phyloP scores from a whole-genome alignment of 37 sponge, comb jelly and placozoan species.

The Oscarella lobularis region DNA sequence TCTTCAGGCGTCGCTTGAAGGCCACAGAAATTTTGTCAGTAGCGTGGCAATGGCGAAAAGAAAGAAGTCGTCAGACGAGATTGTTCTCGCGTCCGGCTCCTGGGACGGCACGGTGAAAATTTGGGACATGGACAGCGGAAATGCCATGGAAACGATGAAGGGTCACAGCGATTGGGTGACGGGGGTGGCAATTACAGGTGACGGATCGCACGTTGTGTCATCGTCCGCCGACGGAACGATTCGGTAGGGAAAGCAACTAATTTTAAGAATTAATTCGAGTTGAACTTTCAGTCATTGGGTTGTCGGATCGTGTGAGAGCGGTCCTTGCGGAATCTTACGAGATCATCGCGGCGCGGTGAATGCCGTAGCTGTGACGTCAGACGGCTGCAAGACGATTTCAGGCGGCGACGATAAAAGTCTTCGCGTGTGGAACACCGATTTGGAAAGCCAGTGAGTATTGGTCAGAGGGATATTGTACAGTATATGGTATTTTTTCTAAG shows the following conservation, averaged over 20 bases:
- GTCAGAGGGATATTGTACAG: neutral
- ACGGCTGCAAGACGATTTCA: conserved; percentile 39
- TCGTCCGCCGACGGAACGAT: conserved; percentile 45
- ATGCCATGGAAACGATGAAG: conserved; percentile 44
- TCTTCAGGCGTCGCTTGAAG: conserved; percentile 44
- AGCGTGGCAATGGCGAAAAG: conserved; percentile 8
- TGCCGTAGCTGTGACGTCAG: conserved; percentile 31
- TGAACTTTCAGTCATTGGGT: conserved; percentile 5
- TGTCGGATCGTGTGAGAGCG: conserved; percentile 24
- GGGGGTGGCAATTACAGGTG: conserved; percentile 20
- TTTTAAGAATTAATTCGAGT: neutral
- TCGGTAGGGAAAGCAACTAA: conserved; percentile 17
- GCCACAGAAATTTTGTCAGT: conserved; percentile 41
- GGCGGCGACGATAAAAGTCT: conserved; percentile 37
- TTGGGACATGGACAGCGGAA: conserved; percentile 41
- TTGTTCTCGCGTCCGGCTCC: conserved; percentile 40
- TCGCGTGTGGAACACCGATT: conserved; percentile 59
- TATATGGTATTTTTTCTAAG: neutral
- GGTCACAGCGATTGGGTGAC: conserved; percentile 46
- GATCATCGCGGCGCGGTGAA: conserved; percentile 44
- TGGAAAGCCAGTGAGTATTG: conserved; percentile 41
- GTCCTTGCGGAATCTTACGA: conserved; percentile 17
- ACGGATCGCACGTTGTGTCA: conserved; percentile 44
- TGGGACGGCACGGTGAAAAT: conserved; percentile 42
- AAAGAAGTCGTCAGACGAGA: neutral